Conservation (phyloP, 2,113 vertebrate genomes). For the Guaruba guarouba region DNA sequence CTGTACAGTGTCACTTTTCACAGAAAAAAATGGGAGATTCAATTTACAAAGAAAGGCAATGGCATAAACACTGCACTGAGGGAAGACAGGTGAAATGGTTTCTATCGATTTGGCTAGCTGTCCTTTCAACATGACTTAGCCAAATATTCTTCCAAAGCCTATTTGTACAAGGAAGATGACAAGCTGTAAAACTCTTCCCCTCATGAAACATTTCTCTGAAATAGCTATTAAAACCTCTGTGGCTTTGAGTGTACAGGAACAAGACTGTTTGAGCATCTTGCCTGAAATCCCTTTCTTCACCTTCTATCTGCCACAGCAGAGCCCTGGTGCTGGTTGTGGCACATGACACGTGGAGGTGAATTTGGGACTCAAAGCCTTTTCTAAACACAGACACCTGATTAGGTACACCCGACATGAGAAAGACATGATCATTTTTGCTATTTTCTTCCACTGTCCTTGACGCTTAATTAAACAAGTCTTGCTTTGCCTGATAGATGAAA, state of each 20-base stretch:
- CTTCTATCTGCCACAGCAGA: rapidly evolving
- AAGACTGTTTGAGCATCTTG: neutral
- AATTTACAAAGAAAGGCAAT: neutral
- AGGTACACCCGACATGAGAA: neutral
- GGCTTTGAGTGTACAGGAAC: neutral
- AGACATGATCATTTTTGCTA: neutral
- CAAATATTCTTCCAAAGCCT: neutral
- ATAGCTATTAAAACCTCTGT: rapidly evolving
- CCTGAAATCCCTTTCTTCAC: neutral
- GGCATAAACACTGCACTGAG: neutral
- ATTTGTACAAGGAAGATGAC: neutral
- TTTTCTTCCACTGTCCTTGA: neutral
- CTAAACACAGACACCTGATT: neutral
- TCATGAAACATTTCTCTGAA: neutral
- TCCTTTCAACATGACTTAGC: neutral
- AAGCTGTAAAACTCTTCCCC: neutral
- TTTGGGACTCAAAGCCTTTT: neutral
- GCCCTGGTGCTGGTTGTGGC: neutral
- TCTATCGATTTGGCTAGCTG: neutral
- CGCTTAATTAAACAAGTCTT: neutral
- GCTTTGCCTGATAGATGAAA: neutral
- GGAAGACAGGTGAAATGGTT: neutral
- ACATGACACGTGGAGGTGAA: rapidly evolving
- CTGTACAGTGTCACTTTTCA: neutral
- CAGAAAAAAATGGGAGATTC: neutral